Conservation (phyloP, 2,113 vertebrate species). For the Phoxinus phoxinus region DNA sequence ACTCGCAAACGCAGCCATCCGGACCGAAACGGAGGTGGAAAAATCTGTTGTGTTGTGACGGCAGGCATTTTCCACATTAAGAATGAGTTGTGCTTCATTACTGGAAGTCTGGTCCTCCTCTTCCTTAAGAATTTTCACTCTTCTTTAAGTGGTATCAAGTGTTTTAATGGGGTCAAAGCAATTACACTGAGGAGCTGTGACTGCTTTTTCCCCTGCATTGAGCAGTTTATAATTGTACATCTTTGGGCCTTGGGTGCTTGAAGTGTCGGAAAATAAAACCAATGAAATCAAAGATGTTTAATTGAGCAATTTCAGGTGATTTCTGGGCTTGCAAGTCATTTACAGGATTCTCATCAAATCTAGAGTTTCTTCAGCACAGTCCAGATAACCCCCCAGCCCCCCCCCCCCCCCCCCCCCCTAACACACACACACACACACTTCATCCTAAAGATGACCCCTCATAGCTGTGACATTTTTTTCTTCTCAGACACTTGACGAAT, state of each 20-base stretch:
- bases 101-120: neutral
- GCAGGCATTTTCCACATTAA: constrained; percentile 39
- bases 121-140: neutral
- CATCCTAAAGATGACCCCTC: constrained; percentile 12
- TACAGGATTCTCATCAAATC: neutral
- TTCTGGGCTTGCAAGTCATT: neutral
- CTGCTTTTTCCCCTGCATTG: neutral
- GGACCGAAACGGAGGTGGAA: neutral
- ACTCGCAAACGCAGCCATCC: constrained; percentile 33
- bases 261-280: neutral
- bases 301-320: neutral
- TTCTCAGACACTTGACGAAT: constrained; percentile 7
- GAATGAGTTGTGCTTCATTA: constrained; percentile 34
- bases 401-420: too few species aligned
- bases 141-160: constrained; percentile 6
- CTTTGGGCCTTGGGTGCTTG: neutral
- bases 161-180: constrained; percentile 41
- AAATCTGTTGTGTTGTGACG: neutral
- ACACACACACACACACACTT: neutral
- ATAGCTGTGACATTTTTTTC: constrained; percentile 15
- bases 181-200: constrained; percentile 18
- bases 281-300: neutral
- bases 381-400: too few species aligned
- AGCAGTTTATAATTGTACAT: neutral
- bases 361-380: neutral